Evolutionary conservation across 2,113 vertebrate genomes (phyloP).

Genomic region (Austrofundulus limnaeus): DNA sequence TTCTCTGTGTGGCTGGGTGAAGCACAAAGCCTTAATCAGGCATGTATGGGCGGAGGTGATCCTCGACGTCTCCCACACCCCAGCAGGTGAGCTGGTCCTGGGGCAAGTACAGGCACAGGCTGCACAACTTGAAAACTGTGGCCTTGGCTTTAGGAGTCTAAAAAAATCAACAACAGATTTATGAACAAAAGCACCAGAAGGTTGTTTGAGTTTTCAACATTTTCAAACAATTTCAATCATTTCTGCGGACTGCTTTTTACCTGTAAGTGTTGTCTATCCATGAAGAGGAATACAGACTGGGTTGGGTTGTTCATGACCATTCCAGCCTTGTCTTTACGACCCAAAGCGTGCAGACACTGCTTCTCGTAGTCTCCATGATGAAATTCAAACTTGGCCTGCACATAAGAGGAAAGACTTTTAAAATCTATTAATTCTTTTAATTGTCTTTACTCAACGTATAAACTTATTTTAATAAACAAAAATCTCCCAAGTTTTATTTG

Average conservation of each 20-base stretch:
- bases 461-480: too few relatives aligned
- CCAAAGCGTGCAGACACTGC: conserved; percentile 97
- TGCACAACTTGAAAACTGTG: conserved; percentile 99
- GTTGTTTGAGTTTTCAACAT: neutral
- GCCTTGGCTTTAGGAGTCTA: conserved; percentile 99
- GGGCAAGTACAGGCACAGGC: conserved; percentile 98
- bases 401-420: conserved; percentile 2
- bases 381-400: conserved; percentile 98
- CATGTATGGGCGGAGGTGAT: conserved; percentile 97
- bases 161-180: conserved; percentile 24
- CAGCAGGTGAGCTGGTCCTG: conserved; percentile 99
- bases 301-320: conserved; percentile 87
- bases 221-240: neutral
- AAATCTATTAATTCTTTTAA: too few relatives aligned
- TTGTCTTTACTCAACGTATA: too few relatives aligned
- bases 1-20: conserved; percentile 85
- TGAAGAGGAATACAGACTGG: conserved; percentile 98
- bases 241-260: conserved; percentile 61
- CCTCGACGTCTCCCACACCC: conserved; percentile 96
- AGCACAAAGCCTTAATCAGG: conserved; percentile 88
- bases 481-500: too few relatives aligned
- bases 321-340: conserved; percentile 99
- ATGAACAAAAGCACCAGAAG: neutral
- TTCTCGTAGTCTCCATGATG: conserved; percentile 99
- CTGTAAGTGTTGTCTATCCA: conserved; percentile 98